phyloP scores from a whole-genome alignment of 1,140 invertebrate genomes.

The Spodoptera frugiperda region DNA sequence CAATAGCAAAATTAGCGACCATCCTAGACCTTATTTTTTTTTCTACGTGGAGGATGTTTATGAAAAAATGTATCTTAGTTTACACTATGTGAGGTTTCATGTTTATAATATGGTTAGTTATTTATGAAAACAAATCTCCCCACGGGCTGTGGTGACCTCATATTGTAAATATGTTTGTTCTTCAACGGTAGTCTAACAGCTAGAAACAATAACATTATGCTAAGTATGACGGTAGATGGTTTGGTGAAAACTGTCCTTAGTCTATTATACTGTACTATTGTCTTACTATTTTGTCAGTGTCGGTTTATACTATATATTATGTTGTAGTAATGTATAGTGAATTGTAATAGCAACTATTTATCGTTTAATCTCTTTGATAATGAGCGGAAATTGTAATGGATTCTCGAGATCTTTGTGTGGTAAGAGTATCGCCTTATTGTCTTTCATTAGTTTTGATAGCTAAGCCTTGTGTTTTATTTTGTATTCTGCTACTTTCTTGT shows the following conservation, averaged over 20 bases:
- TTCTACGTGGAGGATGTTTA: conserved; percentile 56
- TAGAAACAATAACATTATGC: conserved; percentile 58
- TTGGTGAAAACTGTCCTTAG: conserved; percentile 18
- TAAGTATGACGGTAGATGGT: background rate
- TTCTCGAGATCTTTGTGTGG: background rate
- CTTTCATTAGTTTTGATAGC: too few species aligned
- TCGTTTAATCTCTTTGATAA: background rate
- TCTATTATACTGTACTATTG: conserved; percentile 5
- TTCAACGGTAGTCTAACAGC: conserved; percentile 36
- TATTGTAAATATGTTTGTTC: conserved; percentile 66
- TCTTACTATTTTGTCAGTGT: conserved; percentile 10
- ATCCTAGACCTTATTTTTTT: conserved; percentile 43
- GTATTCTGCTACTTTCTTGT: background rate
- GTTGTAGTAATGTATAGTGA: background rate
- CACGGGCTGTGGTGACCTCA: conserved; percentile 64
- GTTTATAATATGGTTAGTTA: conserved; percentile 63
- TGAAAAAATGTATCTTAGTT: conserved; percentile 55
- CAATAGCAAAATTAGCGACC: conserved; percentile 36
- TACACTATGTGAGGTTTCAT: conserved; percentile 54
- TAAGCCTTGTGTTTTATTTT: background rate
- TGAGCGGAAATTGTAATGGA: background rate
- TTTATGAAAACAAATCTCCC: conserved; percentile 68
- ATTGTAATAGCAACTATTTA: background rate
- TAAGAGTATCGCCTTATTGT: background rate
- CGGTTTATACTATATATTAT: background rate